Percentiles rank a stretch among this genome's conserved stretches.
Evolutionary conservation across 1,140 invertebrate species (phyloP).

Genomic region (Drosophila serrata): DNA sequence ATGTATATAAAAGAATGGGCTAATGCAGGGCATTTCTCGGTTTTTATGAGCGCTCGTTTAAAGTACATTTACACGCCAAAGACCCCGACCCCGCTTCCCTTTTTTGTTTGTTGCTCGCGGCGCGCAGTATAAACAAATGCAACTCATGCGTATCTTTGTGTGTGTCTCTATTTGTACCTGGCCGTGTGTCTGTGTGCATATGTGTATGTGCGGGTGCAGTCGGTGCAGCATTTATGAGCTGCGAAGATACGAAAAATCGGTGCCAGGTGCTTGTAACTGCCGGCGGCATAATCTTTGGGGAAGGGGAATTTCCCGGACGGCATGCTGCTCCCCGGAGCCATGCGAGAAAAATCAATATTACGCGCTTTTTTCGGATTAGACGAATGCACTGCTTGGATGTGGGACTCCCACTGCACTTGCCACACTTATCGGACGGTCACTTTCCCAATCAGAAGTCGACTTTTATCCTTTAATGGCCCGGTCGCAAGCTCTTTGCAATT

Average conservation of each 20-base stretch:
- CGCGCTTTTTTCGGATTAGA: slow-evolving; percentile 41
- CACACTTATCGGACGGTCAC: slow-evolving; percentile 24
- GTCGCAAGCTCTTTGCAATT: slow-evolving; percentile 15
- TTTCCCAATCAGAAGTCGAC: slow-evolving; percentile 35
- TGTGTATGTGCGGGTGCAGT: slow-evolving; percentile 45
- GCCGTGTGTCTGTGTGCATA: slow-evolving; percentile 5
- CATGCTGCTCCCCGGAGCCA: slow-evolving; percentile 39
- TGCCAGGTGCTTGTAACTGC: slow-evolving; percentile 51
- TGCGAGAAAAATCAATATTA: slow-evolving; percentile 80
- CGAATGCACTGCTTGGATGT: slow-evolving; percentile 14
- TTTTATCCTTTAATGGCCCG: slow-evolving; percentile 46
- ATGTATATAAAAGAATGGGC: slow-evolving; percentile 1
- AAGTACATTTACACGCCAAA: slow-evolving; percentile 14
- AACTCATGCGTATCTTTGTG: slow-evolving; percentile 68
- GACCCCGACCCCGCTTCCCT: slow-evolving; percentile 20
- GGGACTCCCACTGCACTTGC: slow-evolving; percentile 9
- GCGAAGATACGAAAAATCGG: slow-evolving; percentile 47
- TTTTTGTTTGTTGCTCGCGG: slow-evolving; percentile 50
- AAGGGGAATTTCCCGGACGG: slow-evolving; percentile 6
- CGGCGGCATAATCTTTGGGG: slow-evolving; percentile 1
- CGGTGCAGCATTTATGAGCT: slow-evolving; percentile 66
- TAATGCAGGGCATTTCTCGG: slow-evolving; percentile 21
- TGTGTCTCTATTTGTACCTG: slow-evolving; percentile 19
- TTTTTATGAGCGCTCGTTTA: slow-evolving; percentile 19
- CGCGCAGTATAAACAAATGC: slow-evolving; percentile 71